Evolutionary conservation across 2,113 vertebrate species (phyloP).

Genomic region (Pholis gunnellus): DNA sequence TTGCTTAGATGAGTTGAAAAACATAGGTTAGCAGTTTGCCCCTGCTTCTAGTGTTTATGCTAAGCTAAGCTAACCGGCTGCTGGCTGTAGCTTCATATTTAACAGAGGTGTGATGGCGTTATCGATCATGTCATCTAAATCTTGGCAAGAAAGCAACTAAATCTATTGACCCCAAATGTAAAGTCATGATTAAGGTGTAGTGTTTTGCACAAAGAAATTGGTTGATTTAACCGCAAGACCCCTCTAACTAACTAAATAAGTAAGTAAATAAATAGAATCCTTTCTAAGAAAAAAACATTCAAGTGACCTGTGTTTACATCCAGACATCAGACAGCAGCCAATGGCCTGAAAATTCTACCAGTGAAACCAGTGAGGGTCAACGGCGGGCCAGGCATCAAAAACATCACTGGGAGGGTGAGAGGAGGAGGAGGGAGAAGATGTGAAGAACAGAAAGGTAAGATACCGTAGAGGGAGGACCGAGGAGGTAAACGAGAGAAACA

Average conservation of each 20-base stretch:
- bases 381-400: slow-evolving; percentile 49
- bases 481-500: slow-evolving; percentile 43
- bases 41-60: neutral
- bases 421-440: slow-evolving; percentile 27
- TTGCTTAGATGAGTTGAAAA: neutral
- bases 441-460: slow-evolving; percentile 37
- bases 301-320: slow-evolving; percentile 3
- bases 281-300: neutral
- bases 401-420: slow-evolving; percentile 13
- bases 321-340: neutral
- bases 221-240: neutral
- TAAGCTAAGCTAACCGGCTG: neutral
- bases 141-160: neutral
- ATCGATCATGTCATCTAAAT: neutral
- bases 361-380: slow-evolving; percentile 43
- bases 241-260: neutral
- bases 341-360: slow-evolving; percentile 45
- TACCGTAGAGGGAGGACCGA: neutral
- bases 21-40: neutral
- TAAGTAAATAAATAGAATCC: neutral
- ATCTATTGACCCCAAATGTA: neutral
- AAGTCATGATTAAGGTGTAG: neutral
- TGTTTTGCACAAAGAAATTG: neutral
- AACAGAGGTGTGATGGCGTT: neutral
- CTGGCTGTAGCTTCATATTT: neutral